Evolutionary conservation across 2,113 vertebrate species (phyloP), one percentile per base, ranked within the genome.

Genomic region (Amia ocellicauda): DNA sequence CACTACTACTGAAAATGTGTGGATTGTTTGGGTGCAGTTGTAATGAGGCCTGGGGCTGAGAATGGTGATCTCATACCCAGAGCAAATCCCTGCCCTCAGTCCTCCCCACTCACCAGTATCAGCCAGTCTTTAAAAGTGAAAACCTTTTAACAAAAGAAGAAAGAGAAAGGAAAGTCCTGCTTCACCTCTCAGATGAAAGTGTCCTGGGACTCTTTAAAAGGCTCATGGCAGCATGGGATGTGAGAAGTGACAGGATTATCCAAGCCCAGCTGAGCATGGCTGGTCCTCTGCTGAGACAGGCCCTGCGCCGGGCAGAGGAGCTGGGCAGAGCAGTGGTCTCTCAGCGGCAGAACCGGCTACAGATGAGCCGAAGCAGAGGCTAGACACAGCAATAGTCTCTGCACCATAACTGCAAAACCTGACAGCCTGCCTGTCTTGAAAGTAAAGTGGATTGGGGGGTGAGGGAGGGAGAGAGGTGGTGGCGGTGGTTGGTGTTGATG

Each of bases 221-320:
- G 78, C 81, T 86, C 85, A 85, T 79, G 68, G 77, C 71, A 1
- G 81, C 71, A 70, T 72, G 72, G 75, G 68, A 79, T 70, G 85
- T 73, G 76, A 80, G 78, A 86, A 85, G 85, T 86, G 88, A 90
- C 86, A 87, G 73, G 83, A 89, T 88, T 89, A 89, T 83, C 85
- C 78, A 84, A 86, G 85, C 84, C 78, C 81, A 76, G 73, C 74
- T 87, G 86, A 89, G 75, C 84, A 87, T 71, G 74, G 70, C 79
- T 84, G 81, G 83, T 89, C 75, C 74, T 13, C 3, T 17, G 13
- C n/a, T 14, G 16, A 47, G 3, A 8, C 10, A 14, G 43, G 13
- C n/a, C 4, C 43, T 14, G 9, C 4, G 43, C 10, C 43, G 4
- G 43, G 8, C 16, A 16, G 10, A 47, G 16, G n/a, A 3, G 43